Base-by-base conservation (phyloP, 2,888 invertebrate genomes). In the Tachystola acroxantha region DNA sequence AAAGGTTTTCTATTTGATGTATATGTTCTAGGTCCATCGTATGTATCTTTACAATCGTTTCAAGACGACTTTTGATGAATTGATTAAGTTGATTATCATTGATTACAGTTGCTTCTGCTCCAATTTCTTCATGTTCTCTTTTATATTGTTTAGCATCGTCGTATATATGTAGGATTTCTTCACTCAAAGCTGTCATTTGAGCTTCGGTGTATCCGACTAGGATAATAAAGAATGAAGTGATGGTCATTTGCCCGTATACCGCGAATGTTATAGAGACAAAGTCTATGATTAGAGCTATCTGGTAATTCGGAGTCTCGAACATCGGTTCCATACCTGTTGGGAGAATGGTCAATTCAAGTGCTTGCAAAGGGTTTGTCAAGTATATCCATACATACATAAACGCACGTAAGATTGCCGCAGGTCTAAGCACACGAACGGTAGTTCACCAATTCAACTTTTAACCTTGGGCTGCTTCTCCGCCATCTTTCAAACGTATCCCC, bases 71-170 rank as follows among this genome's bases (percentile, higher is more conserved):
- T 24, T 24, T n/a, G 5, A 24, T 7, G n/a, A 6, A 24, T 24
- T 3, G 5, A 24, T 24, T 24, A 3, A 24, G 7, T n/a, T n/a
- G n/a, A n/a, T n/a, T n/a, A n/a, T n/a, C n/a, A n/a, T n/a, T n/a
- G n/a, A n/a, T n/a, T n/a, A n/a, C n/a, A n/a, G n/a, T n/a, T n/a
- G n/a, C n/a, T n/a, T n/a, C n/a, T n/a, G n/a, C n/a, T n/a, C n/a
- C n/a, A n/a, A n/a, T n/a, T n/a, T n/a, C n/a, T n/a, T n/a, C n/a
- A n/a, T n/a, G n/a, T n/a, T n/a, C n/a, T n/a, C n/a, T n/a, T n/a
- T n/a, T 53, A 1, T 55, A 6, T 45, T 42, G 34, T 50, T 46
- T 0, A 77, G 42, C 40, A 19, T 39, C 37, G 6, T 31, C 34
- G 39, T 28, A 42, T 7, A 44, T 10, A 28, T 36, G 10, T 2